Conservation (phyloP, 2,888 invertebrate species). For the Julus scandinavius region DNA sequence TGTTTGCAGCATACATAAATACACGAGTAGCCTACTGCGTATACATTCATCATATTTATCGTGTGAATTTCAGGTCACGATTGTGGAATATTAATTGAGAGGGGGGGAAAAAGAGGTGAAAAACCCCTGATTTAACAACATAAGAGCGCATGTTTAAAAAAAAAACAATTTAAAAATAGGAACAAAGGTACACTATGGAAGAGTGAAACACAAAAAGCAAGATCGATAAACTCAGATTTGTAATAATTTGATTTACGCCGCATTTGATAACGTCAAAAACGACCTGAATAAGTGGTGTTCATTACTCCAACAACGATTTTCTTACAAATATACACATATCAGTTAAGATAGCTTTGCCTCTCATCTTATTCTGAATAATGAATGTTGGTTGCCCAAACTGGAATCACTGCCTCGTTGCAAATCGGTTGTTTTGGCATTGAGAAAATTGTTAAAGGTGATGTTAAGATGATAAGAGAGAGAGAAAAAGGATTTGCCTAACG, state of each 20-base stretch:
- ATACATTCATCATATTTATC: conserved; percentile 26
- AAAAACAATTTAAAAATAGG: not conserved
- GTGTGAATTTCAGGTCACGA: conserved; percentile 45
- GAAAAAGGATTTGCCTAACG: not conserved
- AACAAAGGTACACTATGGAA: not conserved
- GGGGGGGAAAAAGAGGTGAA: not conserved
- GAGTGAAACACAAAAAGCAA: not conserved
- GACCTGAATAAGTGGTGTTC: conserved; percentile 4
- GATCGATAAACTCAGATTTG: conserved; percentile 37
- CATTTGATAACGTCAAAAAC: conserved; percentile 36
- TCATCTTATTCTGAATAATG: not conserved
- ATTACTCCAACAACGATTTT: not conserved
- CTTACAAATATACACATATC: not conserved
- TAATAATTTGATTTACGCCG: conserved; percentile 40
- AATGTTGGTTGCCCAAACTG: not conserved
- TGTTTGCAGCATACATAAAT: conserved; percentile 33
- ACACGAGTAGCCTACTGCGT: not conserved
- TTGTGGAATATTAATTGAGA: conserved; percentile 5
- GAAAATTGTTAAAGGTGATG: conserved; percentile 34
- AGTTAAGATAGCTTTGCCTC: not conserved
- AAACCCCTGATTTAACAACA: not conserved
- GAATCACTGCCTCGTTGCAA: not conserved
- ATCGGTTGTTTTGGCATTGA: not conserved
- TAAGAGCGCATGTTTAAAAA: not conserved
- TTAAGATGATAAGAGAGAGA: not conserved